phyloP scores from a whole-genome alignment of 2,888 invertebrate genomes.

The Hylaea fasciaria region DNA sequence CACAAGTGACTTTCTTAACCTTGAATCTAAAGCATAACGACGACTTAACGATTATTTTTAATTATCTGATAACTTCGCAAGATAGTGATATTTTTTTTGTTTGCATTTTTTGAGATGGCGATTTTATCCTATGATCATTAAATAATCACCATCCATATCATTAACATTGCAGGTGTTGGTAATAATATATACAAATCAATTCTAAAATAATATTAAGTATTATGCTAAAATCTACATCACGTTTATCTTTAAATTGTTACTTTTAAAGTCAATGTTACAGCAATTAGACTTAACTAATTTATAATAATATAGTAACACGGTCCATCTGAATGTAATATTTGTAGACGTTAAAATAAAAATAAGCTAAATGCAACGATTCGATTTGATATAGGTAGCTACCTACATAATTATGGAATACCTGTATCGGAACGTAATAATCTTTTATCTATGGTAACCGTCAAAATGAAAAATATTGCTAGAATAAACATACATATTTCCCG shows the following conservation, averaged over 20 bases:
- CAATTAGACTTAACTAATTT: constrained; percentile 1
- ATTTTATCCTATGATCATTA: constrained; percentile 51
- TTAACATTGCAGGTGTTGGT: constrained; percentile 66
- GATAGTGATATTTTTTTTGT: constrained; percentile 46
- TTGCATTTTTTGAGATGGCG: constrained; percentile 46
- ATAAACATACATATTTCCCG: neutral
- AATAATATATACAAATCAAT: constrained; percentile 68
- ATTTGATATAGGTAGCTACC: neutral
- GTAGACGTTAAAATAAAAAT: too few relatives aligned
- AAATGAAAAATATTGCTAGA: neutral
- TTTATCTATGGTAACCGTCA: neutral
- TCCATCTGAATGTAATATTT: neutral
- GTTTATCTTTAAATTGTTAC: constrained; percentile 30
- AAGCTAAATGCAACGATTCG: too few relatives aligned
- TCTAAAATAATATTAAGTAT: constrained; percentile 37
- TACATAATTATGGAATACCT: neutral
- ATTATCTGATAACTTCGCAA: constrained; percentile 48
- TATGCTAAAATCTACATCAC: constrained; percentile 39
- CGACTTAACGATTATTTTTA: constrained; percentile 37
- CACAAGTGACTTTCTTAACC: constrained; percentile 58
- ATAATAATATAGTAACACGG: neutral
- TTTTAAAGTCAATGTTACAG: neutral
- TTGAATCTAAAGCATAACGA: constrained; percentile 50
- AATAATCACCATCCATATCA: constrained; percentile 51
- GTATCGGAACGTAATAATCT: constrained; percentile 11